phyloP scores from a whole-genome alignment of 2,113 vertebrate species.

The Apeltes quadracus region DNA sequence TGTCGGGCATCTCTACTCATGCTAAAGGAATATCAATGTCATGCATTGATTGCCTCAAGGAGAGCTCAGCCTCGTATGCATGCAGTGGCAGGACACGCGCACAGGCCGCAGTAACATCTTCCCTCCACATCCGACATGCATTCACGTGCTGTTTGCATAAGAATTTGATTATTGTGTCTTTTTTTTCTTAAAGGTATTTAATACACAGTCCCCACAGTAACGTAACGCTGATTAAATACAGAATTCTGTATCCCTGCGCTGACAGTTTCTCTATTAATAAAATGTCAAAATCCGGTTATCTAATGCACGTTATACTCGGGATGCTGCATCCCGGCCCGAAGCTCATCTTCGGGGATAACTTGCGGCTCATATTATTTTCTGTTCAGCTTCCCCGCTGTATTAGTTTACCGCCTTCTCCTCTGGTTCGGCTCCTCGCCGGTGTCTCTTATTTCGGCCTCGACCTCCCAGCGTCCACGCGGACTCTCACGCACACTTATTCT shows the following conservation, averaged over 20 bases:
- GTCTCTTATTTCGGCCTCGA: constrained; percentile 31
- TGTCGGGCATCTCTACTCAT: constrained; percentile 7
- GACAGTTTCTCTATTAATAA: constrained; percentile 78
- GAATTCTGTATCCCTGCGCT: constrained; percentile 41
- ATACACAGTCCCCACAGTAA: constrained; percentile 68
- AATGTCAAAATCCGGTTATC: constrained; percentile 75
- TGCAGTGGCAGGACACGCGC: constrained; percentile 6
- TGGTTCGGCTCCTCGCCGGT: constrained; percentile 11
- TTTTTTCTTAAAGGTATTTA: constrained; percentile 31
- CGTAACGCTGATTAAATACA: constrained; percentile 71
- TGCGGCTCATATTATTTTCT: constrained; percentile 64
- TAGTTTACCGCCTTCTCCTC: constrained; percentile 31
- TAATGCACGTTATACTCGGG: constrained; percentile 68
- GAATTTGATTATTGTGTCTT: constrained; percentile 44
- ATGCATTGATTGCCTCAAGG: constrained; percentile 35
- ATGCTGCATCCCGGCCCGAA: constrained; percentile 60
- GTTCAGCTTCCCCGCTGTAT: constrained; percentile 22
- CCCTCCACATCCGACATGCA: constrained; percentile 27
- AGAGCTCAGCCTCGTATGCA: constrained; percentile 4
- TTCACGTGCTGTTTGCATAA: constrained; percentile 56
- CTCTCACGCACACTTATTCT: constrained; percentile 25
- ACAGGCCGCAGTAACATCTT: constrained; percentile 23
- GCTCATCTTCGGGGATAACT: constrained; percentile 74
- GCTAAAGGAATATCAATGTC: constrained; percentile 44
- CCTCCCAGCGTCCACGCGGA: neutral